Evolutionary conservation across 2,888 invertebrate genomes (phyloP).

Genomic region (Cephus runcator): DNA sequence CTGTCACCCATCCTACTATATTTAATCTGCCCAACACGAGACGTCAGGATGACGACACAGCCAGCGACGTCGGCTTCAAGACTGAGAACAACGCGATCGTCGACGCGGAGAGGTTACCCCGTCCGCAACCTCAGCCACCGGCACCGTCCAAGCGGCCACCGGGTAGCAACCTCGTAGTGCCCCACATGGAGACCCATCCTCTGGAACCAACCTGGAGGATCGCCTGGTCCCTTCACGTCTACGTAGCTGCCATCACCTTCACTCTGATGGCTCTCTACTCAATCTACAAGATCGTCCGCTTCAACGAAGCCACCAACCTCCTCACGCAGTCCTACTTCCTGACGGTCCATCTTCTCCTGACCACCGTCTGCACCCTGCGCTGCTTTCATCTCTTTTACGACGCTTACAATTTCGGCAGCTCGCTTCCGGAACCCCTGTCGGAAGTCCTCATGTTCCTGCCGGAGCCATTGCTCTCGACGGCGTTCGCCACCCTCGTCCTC

Average conservation of each 20-base stretch:
- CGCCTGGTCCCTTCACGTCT: constrained; percentile 93
- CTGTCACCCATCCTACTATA: constrained; percentile 57
- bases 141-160: constrained; percentile 52
- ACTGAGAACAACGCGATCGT: constrained; percentile 57
- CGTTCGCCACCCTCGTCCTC: constrained; percentile 87
- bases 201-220: constrained; percentile 78
- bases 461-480: constrained; percentile 88
- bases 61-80: constrained; percentile 41
- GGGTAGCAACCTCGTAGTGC: constrained; percentile 45
- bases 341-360: constrained; percentile 83
- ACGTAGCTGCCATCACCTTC: constrained; percentile 86
- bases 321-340: constrained; percentile 90
- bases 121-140: constrained; percentile 59
- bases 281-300: constrained; percentile 85
- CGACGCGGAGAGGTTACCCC: constrained; percentile 56
- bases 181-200: constrained; percentile 64
- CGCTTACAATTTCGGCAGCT: constrained; percentile 88
- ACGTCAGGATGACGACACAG: constrained; percentile 38
- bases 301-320: constrained; percentile 87
- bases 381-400: constrained; percentile 92
- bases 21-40: constrained; percentile 59
- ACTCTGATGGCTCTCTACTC: constrained; percentile 86
- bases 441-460: constrained; percentile 87
- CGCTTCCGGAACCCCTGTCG: constrained; percentile 80
- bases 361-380: constrained; percentile 82